These are phyloP conservation scores for Folsomia manolachei DNA, from an alignment of 2,888 invertebrate species.

Conservation along the genomic window DNA sequence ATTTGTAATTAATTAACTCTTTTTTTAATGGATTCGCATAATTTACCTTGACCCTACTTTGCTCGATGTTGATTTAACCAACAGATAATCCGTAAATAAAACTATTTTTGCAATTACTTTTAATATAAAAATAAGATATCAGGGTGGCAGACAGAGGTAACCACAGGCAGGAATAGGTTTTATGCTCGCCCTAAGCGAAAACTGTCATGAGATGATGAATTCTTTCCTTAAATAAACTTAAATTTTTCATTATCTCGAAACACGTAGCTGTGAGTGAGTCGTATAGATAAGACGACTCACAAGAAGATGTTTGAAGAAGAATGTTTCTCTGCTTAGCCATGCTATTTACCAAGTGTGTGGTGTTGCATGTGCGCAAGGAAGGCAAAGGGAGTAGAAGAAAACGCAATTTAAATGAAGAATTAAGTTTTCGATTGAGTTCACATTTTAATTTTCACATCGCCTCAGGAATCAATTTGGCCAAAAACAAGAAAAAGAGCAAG, in stretches of 20 bases:
- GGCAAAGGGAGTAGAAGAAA: neutral
- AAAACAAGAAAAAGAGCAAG: slow-evolving; percentile 40
- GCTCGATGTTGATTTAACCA: too few relatives aligned
- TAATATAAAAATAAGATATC: too few relatives aligned
- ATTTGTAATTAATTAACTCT: neutral
- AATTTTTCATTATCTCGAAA: neutral
- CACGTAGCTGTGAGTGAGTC: slow-evolving; percentile 5
- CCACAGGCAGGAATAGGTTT: neutral
- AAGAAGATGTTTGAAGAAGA: neutral
- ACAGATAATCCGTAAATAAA: too few relatives aligned
- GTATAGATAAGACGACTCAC: neutral
- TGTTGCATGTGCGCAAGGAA: neutral
- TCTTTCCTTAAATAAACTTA: slow-evolving; percentile 5
- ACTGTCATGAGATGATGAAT: slow-evolving; percentile 1
- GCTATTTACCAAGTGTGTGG: neutral
- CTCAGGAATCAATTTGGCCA: slow-evolving; percentile 41
- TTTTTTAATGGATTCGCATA: neutral
- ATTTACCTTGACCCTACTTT: too few relatives aligned
- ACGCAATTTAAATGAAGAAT: slow-evolving; percentile 11
- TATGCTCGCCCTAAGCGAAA: neutral
- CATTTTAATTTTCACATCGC: slow-evolving; percentile 42
- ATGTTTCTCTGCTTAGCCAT: neutral
- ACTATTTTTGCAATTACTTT: too few relatives aligned
- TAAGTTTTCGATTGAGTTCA: slow-evolving; percentile 34
- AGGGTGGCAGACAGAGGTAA: too few relatives aligned